A percentile compares a stretch with the other conserved stretches of the same genome.
phyloP scores from a whole-genome alignment of 2,113 vertebrate genomes.

The Fregetta grallaria region DNA sequence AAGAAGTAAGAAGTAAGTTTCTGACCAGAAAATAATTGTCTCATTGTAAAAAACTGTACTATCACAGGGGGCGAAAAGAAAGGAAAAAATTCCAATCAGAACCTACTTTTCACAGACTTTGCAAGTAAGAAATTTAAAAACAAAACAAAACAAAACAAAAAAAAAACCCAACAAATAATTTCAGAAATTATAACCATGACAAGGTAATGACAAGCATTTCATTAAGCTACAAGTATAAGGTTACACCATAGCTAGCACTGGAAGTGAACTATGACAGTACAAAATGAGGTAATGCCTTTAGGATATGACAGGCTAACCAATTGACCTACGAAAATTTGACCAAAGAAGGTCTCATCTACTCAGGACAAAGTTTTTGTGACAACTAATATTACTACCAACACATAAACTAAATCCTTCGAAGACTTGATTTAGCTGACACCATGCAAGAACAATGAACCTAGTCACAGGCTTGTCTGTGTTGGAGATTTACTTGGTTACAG shows the following conservation, averaged over 20 bases:
- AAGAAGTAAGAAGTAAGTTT: neutral
- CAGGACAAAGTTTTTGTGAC: neutral
- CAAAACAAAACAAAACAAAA: neutral
- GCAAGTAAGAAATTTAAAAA: neutral
- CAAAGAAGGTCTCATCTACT: neutral
- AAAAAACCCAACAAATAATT: neutral
- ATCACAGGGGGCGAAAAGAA: neutral
- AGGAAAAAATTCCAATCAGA: neutral
- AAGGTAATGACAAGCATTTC: neutral
- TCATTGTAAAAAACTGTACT: neutral
- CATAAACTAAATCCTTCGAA: neutral
- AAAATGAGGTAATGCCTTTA: neutral
- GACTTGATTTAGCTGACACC: neutral
- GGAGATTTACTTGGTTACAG: neutral
- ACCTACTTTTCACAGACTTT: neutral
- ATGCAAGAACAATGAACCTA: neutral
- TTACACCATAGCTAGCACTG: neutral
- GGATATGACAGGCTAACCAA: neutral
- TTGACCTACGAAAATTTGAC: neutral
- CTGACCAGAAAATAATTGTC: slow-evolving; percentile 12
- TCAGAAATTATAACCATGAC: neutral
- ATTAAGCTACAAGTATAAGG: neutral
- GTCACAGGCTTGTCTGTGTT: neutral
- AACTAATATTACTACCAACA: neutral
- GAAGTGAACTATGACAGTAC: neutral